Base-by-base conservation (phyloP, 1,140 invertebrate genomes). In the Choristoneura fumiferana region DNA sequence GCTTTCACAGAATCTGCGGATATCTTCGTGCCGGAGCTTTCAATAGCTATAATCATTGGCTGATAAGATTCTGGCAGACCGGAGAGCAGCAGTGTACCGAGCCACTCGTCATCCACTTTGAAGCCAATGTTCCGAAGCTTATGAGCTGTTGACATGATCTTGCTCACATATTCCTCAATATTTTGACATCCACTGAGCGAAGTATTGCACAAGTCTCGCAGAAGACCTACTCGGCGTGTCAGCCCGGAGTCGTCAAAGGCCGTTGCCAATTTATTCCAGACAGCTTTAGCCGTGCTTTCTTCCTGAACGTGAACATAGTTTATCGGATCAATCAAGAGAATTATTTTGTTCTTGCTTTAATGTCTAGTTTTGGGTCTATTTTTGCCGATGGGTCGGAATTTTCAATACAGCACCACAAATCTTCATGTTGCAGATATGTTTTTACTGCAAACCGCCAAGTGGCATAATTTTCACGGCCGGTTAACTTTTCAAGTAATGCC, bases 121-220 rank as follows among this genome's bases (percentile, higher is more conserved):
- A 71, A 76, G 8, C 72, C 72, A 6, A 68, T 70, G 9, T 59
- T 63, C 10, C 35, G 14, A 15, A 78, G 58, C 58, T 73, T 77
- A 15, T 80, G 72, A 14, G 70, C 71, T 8, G 72, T 78, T 14
- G 38, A 57, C 13, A 81, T 63, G 3, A 80, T 75, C 60, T 62
- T 63, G 18, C 63, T 71, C 4, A 79, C 70, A 66, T 78, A 59
- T n/a, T 54, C 37, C 22, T 59, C 45, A 8, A 59, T 14, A 53
- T 35, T 59, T 4, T 4, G 10, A 22, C 49, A 13, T 5, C 17
- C 22, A 1, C 34, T 14, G 3, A 59, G 15, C n/a, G 37, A 13
- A 8, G 57, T 59, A 13, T 17, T 59, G 15, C 49, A 29, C n/a
- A 59, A 14, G 14, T 59, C 37, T 8, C 57, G 33, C 57, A 59